phyloP scores from a whole-genome alignment of 2,888 invertebrate species.

The Euspilapteryx auroguttella region DNA sequence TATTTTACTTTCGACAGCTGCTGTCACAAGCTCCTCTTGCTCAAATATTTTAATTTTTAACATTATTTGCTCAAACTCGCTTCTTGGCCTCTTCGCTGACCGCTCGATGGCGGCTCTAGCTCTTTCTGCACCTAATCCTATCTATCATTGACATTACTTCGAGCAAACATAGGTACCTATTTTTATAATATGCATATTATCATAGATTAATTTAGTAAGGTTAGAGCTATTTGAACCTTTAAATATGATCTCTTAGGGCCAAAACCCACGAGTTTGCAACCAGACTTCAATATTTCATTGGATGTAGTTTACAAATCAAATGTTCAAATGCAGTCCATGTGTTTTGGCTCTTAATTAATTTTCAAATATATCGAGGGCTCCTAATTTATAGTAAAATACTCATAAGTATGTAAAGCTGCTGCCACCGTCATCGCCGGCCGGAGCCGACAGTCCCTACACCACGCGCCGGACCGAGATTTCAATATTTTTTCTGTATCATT shows the following conservation, averaged over 20 bases:
- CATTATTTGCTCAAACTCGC: slow-evolving; percentile 53
- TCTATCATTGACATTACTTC: slow-evolving; percentile 43
- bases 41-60: slow-evolving; percentile 47
- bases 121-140: slow-evolving; percentile 11
- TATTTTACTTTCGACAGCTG: slow-evolving; percentile 31
- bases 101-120: background rate
- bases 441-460: too few relatives aligned
- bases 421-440: too few relatives aligned
- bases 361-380: slow-evolving; percentile 39
- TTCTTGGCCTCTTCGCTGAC: slow-evolving; percentile 12
- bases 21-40: slow-evolving; percentile 47
- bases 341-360: slow-evolving; percentile 58
- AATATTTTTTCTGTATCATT: too few relatives aligned
- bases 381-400: slow-evolving; percentile 61
- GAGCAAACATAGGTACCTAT: too few relatives aligned
- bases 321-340: too few relatives aligned
- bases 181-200: slow-evolving; percentile 39
- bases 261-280: too few relatives aligned
- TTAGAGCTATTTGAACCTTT: slow-evolving; percentile 30
- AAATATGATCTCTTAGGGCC: slow-evolving; percentile 63
- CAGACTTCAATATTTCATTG: too few relatives aligned
- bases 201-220: slow-evolving; percentile 50
- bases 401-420: slow-evolving; percentile 49
- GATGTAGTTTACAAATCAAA: too few relatives aligned
- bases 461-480: too few relatives aligned